phyloP scores from a whole-genome alignment of 2,113 vertebrate species.

The Thoracochromis brauschi region DNA sequence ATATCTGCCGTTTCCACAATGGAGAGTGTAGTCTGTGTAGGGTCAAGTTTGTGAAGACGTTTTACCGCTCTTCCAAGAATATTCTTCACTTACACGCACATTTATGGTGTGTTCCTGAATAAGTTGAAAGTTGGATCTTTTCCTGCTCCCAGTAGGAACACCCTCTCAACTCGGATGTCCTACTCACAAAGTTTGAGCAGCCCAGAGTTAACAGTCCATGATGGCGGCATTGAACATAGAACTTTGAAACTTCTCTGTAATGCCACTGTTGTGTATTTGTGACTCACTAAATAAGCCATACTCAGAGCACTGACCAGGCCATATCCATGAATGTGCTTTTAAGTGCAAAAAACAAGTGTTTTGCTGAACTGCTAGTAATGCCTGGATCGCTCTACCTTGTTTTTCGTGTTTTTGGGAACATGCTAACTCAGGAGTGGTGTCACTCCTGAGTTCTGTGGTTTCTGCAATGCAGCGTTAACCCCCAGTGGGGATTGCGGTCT shows the following conservation, averaged over 20 bases:
- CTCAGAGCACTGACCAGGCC: background rate
- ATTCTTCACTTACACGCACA: background rate
- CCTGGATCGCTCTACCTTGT: background rate
- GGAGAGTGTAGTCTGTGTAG: background rate
- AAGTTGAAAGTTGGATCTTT: background rate
- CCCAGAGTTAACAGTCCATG: background rate
- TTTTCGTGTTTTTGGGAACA: background rate
- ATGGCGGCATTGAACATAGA: background rate
- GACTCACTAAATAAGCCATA: background rate
- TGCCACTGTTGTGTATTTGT: background rate
- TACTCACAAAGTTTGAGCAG: background rate
- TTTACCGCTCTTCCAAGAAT: background rate
- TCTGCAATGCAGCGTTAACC: background rate
- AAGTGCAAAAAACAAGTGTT: background rate
- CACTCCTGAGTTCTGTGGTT: background rate
- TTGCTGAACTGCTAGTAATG: background rate
- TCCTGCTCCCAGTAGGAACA: background rate
- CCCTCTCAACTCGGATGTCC: background rate
- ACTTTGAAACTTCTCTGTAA: background rate
- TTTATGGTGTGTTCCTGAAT: background rate
- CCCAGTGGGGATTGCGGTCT: background rate
- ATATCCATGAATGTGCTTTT: background rate
- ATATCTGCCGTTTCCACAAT: background rate
- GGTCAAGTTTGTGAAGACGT: background rate
- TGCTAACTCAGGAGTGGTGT: background rate